Evolutionary conservation across 2,797 vertebrate species (phyloP).

Genomic region (Xenops minutus): DNA sequence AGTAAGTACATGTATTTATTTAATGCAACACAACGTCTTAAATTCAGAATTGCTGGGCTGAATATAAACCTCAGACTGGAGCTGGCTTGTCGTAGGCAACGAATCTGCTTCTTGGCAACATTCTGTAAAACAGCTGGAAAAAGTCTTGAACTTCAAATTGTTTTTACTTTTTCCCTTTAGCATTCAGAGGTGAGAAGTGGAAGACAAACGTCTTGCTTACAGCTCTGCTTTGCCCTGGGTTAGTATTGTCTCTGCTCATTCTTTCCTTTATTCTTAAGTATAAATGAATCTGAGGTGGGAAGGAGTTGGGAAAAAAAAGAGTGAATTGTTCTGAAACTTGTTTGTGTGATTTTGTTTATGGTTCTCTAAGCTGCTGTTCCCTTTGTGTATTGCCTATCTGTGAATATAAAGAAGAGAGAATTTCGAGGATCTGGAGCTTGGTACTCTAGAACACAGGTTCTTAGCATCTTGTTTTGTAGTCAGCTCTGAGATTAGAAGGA

Average conservation of each 20-base stretch:
- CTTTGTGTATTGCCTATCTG: not conserved
- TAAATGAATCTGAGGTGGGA: not conserved
- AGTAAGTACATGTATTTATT: constrained; percentile 75
- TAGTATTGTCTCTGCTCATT: constrained; percentile 35
- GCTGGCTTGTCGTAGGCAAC: not conserved
- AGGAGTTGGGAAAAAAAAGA: not conserved
- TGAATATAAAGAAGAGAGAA: not conserved
- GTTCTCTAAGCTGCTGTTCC: not conserved
- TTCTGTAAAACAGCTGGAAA: not conserved
- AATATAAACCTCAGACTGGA: not conserved
- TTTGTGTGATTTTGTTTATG: not conserved
- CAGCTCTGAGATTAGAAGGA: not conserved
- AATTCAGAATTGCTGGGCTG: not conserved
- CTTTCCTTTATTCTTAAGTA: not conserved
- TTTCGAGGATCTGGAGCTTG: not conserved
- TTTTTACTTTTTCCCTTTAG: constrained; percentile 70
- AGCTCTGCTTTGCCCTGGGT: constrained; percentile 89
- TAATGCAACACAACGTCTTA: not conserved
- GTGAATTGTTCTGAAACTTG: not conserved
- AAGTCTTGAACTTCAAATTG: not conserved
- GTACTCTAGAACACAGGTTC: not conserved
- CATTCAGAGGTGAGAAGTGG: constrained; percentile 91
- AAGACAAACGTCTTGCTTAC: constrained; percentile 91
- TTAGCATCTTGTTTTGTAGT: not conserved
- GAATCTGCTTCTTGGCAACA: not conserved